Evolutionary conservation across 2,888 invertebrate genomes (phyloP), one percentile per base, ranked within the genome.

Genomic region (Volucella zonaria): DNA sequence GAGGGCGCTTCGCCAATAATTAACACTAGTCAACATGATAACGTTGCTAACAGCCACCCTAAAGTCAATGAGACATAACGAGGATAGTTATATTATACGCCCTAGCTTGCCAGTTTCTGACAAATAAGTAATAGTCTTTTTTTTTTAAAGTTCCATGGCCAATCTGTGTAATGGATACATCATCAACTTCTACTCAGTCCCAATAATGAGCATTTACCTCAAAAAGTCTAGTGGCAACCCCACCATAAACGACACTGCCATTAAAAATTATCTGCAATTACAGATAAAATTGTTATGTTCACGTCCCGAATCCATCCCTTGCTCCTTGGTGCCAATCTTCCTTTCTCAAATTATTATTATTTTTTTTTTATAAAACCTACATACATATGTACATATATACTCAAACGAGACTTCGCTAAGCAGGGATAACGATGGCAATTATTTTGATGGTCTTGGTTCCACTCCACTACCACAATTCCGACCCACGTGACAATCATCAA

Each of bases 401-500:
- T 47, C 56, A 51, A 52, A 38, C 11, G 10, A 38, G 43, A 10
- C 10, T 43, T 23, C 43, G 18, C 40, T 59, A 49, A 47, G 23
- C 77, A 56, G 52, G 68, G 70, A 62, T 77, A 68, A 77, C 70
- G 70, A 77, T 38, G 54, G 15, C 68, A 70, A 77, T 77, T 70
- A 70, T 77, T 61, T 77, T 70, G 77, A 77, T 70, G 23, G 47
- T 54, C 54, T 68, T 62, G 43, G 51, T 61, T 43, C 47, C 67
- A 52, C 67, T 67, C 42, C 59, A 43, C 40, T 59, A 61, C 73
- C 31, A 31, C 31, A 31, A 31, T 31, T 31, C 31, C 6, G 31
- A 31, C 58, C 66, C 75, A 75, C 75, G 75, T 75, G 70, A 81
- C 64, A 66, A 64, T 66, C 81, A 76, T 81, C 75, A 66, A 81